Evolutionary conservation across 2,797 vertebrate species (phyloP).

Genomic region (Hydrocynus forskahlii): DNA sequence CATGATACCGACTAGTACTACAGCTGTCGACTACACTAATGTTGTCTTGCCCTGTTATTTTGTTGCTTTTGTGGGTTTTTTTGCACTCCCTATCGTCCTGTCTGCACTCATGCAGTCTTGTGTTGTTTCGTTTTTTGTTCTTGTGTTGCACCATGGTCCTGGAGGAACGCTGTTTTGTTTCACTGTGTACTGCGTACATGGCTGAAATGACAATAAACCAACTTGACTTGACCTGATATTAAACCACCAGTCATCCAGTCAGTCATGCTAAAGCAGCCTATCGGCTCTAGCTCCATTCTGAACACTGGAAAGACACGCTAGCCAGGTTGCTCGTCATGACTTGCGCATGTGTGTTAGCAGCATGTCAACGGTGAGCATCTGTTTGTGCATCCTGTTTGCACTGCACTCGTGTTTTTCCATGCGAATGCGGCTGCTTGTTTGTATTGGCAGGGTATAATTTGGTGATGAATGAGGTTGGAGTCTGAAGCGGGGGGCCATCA

Average conservation of each 20-base stretch:
- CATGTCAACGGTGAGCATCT: background rate
- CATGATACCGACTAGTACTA: too few relatives aligned
- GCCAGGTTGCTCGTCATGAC: constrained; percentile 31
- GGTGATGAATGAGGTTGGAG: constrained; percentile 43
- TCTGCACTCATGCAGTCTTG: too few relatives aligned
- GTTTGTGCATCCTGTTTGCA: constrained; percentile 14
- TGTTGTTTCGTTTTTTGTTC: too few relatives aligned
- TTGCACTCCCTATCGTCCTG: too few relatives aligned
- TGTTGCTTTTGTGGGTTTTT: too few relatives aligned
- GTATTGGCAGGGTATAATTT: constrained; percentile 46
- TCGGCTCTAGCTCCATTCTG: background rate
- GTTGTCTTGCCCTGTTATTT: too few relatives aligned
- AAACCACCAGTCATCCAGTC: constrained; percentile 16
- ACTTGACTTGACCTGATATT: background rate
- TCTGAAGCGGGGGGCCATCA: constrained; percentile 24
- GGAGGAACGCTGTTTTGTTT: too few relatives aligned
- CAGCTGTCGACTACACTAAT: too few relatives aligned
- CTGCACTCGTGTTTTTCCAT: background rate
- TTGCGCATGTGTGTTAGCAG: background rate
- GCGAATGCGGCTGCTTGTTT: constrained; percentile 9
- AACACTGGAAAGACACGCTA: constrained; percentile 12
- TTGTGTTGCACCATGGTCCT: too few relatives aligned
- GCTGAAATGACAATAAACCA: too few relatives aligned
- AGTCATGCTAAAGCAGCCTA: background rate
- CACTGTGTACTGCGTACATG: too few relatives aligned